Evolutionary conservation across 2,113 vertebrate genomes (phyloP), one percentile per base, ranked within the genome.

Genomic region (Vulpes lagopus): DNA sequence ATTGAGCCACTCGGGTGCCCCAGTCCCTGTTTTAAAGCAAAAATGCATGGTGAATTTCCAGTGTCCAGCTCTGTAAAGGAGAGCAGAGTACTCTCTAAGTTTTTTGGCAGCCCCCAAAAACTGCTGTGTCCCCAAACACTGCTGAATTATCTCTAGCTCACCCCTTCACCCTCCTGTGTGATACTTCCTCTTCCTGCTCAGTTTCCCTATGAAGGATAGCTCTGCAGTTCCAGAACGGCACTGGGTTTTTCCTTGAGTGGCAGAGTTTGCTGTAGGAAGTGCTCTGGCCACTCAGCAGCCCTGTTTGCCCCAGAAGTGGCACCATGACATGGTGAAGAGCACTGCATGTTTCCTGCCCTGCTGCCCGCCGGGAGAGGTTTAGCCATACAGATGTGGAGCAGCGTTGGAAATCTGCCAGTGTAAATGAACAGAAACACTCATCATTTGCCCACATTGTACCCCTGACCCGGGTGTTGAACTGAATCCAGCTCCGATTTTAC

Each of bases 351-450:
- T 76, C 64, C 73, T 76, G n/a, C 71, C 82, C 38, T 11, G 30
- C 57, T 88, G 49, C 22, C 67, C 4, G 14, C 53, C 94, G 25
- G 32, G 0, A 16, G 97, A 94, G 86, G 94, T 97, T 97, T 95
- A 96, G 96, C 95, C 83, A 20, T 97, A 81, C 93, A 97, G 98
- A 98, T 97, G 97, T 96, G 97, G 97, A 95, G 91, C 78, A 95
- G 93, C 94, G 96, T 97, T 98, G 98, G 98, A 98, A 91, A 92
- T 84, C 96, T 97, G 98, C 98, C 98, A 98, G 86, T 17, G 93
- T 96, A 97, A 98, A 97, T 97, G 97, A 98, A 98, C 95, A 94
- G 97, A 98, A 98, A 95, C 87, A 90, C 97, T 98, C 97, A 98
- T 98, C 90, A 97, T 97, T 96, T 98, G 97, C 97, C 97, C 97